Evolutionary conservation across 2,888 invertebrate genomes (phyloP), one percentile per base, ranked within the genome.

Genomic region (Andrena praecox): DNA sequence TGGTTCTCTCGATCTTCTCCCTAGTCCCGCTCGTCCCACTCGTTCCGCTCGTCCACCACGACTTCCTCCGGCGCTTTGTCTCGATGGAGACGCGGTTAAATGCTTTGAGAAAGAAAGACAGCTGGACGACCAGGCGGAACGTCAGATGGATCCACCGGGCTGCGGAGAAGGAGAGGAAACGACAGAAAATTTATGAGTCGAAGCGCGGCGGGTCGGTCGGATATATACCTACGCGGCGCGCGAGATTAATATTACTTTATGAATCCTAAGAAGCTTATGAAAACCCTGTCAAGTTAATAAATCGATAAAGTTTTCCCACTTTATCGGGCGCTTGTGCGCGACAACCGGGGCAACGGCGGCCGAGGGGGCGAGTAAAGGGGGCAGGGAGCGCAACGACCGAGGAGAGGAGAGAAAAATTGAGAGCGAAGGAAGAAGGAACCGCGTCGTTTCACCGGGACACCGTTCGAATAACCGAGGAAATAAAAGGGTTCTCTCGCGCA

Each of bases 221-320:
- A 87, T 87, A 86, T 87, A 86, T 89, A 89, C 82, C 75, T 79
- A 77, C 84, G 80, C 71, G 83, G 69, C 83, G 79, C 67, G 68
- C 74, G 87, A 89, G 89, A 89, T 89, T 89, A 89, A 89, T 89
- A 89, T 87, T 88, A 87, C 89, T 89, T 89, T 89, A 88, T 89
- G 89, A 89, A 89, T 89, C 87, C 88, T 89, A 89, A 89, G 89
- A 87, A 89, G 89, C 89, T 89, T 89, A 89, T 89, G 88, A 89
- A 89, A 88, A 89, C 86, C 85, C 90, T 86, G 87, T 87, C 87
- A 84, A 87, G 88, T 89, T 89, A 87, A 90, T 90, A 90, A 87
- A 90, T 90, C 90, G 89, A 90, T 90, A 90, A 90, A 90, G 89
- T 90, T 90, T 87, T 87, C 88, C 80, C 87, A 85, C 89, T 86